Conservation (phyloP, 1,140 invertebrate genomes). For the Leptinotarsa texana region DNA sequence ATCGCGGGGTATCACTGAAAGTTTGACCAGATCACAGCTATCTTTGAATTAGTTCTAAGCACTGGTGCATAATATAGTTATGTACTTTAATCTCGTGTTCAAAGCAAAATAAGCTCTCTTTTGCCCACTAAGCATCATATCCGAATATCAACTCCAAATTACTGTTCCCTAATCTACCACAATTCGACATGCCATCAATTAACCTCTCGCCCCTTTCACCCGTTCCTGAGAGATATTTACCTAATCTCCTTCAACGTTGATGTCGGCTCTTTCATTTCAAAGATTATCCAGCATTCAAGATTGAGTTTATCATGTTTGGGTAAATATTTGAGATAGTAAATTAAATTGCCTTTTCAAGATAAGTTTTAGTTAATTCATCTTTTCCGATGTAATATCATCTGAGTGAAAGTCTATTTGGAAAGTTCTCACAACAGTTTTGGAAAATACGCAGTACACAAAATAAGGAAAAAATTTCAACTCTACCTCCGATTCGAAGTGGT, state of each 20-base stretch:
- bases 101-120: neutral
- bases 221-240: conserved; percentile 12
- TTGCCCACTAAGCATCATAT: neutral
- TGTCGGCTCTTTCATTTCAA: conserved; percentile 20
- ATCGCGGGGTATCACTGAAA: no score
- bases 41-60: no score
- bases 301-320: conserved; percentile 17
- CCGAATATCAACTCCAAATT: conserved; percentile 5
- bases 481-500: no score
- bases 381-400: neutral
- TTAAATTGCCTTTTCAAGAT: conserved; percentile 12
- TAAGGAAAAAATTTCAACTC: no score
- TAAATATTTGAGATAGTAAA: conserved; percentile 16
- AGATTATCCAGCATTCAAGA: conserved; percentile 18
- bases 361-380: neutral
- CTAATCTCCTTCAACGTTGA: conserved; percentile 19
- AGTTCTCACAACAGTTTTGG: no score
- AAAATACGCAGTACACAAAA: no score
- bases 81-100: neutral
- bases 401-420: no score
- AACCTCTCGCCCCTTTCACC: neutral
- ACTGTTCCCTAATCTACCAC: neutral
- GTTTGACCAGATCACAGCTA: no score
- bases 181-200: conserved; percentile 19
- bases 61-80: no score